Conservation (phyloP, 2,888 invertebrate species). For the Apamea anceps region DNA sequence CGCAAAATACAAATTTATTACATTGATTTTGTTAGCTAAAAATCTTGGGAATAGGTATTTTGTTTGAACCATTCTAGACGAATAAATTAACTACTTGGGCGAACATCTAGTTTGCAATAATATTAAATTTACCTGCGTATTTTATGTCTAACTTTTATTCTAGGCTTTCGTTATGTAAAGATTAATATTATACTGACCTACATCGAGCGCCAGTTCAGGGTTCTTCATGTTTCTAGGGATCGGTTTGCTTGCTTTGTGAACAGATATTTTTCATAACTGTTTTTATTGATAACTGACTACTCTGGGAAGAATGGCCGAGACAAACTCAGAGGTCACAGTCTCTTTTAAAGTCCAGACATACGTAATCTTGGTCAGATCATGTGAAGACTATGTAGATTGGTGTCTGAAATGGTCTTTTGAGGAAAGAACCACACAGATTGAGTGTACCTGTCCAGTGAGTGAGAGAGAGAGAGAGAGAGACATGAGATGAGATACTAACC, state of each 20-base stretch:
- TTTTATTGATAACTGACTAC: neutral
- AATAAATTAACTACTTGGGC: slow-evolving; percentile 62
- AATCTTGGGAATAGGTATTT: slow-evolving; percentile 37
- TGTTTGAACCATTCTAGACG: slow-evolving; percentile 65
- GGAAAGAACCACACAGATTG: neutral
- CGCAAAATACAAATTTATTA: slow-evolving; percentile 15
- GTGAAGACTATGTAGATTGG: neutral
- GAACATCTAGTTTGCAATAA: slow-evolving; percentile 47
- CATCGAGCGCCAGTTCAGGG: neutral
- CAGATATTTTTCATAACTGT: neutral
- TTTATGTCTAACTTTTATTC: slow-evolving; percentile 29
- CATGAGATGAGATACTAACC: neutral
- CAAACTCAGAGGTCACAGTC: too few relatives aligned
- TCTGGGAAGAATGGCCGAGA: too few relatives aligned
- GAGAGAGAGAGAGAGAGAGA: neutral
- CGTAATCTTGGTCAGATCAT: neutral
- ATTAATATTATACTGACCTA: slow-evolving; percentile 25
- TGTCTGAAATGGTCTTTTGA: neutral
- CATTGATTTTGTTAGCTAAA: slow-evolving; percentile 45
- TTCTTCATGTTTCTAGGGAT: neutral
- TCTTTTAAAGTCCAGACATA: too few relatives aligned
- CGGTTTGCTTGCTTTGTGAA: neutral
- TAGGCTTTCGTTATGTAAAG: slow-evolving; percentile 3
- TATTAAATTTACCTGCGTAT: slow-evolving; percentile 43
- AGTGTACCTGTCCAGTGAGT: neutral